Base-by-base conservation (phyloP, 2,797 vertebrate species). In the Gorsachius magnificus region DNA sequence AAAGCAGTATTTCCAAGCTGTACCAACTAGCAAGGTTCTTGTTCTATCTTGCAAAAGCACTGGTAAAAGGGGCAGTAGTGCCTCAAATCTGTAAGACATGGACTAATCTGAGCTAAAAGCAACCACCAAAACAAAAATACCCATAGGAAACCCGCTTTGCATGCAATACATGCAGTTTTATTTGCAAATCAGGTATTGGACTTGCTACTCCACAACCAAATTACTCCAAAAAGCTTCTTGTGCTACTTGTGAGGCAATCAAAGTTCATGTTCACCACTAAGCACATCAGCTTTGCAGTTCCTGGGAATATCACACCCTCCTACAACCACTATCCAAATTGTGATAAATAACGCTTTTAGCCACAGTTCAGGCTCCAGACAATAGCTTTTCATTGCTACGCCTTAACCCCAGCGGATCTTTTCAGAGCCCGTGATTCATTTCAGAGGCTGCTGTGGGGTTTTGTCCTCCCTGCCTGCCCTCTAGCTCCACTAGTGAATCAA, bases 301-400 rank as follows among this genome's bases (percentile, higher is more conserved):
- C 92, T 96, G 94, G 96, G 96, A 97, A 97, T 16, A 95, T 90
- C 93, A 96, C 89, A 82, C 88, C 93, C 92, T 92, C 93, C 85
- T 78, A 69, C 90, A 76, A 26, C 70, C 89, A 88, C 92, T 85
- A 50, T 41, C 95, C 87, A 75, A 93, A 94, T 31, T 3, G 3
- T 71, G 87, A 94, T 89, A 96, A 97, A 95, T 95, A 93, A 94
- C 5, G 72, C 93, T 90, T 91, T 95, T 78, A 96, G 95, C 82
- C 89, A 90, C 91, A 90, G 94, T 89, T 81, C 85, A 68, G 95
- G 74, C 91, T 82, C 70, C 69, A 94, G 89, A 97, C 96, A 97
- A 97, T 96, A 90, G 95, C 95, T 96, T 96, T 96, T 96, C 93
- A 97, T 57, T 82, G 88, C 92, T 93, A 61, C 0, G 83, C 93